These are phyloP conservation scores for Drosophila leonis DNA, from an alignment of 2,888 invertebrate genomes.

Conservation along the genomic window DNA sequence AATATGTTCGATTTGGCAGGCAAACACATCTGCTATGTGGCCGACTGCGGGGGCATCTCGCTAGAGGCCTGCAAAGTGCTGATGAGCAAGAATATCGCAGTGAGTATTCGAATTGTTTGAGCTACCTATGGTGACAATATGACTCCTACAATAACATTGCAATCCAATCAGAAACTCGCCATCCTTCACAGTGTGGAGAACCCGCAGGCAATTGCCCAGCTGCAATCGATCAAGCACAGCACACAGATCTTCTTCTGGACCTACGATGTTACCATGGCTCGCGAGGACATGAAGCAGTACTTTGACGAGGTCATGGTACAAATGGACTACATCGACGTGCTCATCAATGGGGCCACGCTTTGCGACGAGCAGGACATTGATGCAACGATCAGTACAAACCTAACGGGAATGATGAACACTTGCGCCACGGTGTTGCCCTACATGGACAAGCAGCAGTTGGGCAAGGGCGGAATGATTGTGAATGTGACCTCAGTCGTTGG, in stretches of 20 bases:
- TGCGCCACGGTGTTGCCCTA: constrained; percentile 82
- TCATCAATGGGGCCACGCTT: constrained; percentile 76
- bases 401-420: constrained; percentile 79
- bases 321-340: constrained; percentile 78
- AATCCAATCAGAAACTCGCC: constrained; percentile 72
- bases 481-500: constrained; percentile 84
- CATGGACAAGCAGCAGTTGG: constrained; percentile 84
- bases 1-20: constrained; percentile 72
- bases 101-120: constrained; percentile 43
- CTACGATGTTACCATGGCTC: constrained; percentile 73
- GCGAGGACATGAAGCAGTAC: constrained; percentile 75
- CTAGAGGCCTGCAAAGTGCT: constrained; percentile 78
- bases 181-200: constrained; percentile 72
- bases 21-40: constrained; percentile 80
- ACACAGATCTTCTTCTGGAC: constrained; percentile 75
- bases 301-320: constrained; percentile 78
- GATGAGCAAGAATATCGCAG: constrained; percentile 74
- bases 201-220: constrained; percentile 62
- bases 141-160: background rate
- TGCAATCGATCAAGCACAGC: constrained; percentile 62
- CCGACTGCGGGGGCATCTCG: constrained; percentile 81
- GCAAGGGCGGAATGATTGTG: constrained; percentile 84
- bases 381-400: constrained; percentile 69
- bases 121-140: background rate
- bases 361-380: constrained; percentile 72